Evolutionary conservation across 2,888 invertebrate species (phyloP), one percentile per base, ranked within the genome.

Genomic region (Acleris laterana): DNA sequence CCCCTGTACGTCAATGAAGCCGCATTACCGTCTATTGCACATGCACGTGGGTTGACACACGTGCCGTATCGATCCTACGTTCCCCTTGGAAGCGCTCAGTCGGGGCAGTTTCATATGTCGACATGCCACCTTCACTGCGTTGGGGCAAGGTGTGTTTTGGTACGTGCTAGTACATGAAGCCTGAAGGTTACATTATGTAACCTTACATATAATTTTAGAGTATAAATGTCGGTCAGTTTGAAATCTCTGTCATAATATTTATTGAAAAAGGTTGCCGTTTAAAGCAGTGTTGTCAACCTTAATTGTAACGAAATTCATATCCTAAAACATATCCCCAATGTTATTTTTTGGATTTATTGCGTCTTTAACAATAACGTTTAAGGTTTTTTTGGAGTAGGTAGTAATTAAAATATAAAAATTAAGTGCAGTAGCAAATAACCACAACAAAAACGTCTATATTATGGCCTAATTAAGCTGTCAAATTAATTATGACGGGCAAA

Each of bases 1-100:
- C 32, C 32, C 32, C 38, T 38, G 38, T 32, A 61, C 61, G 61
- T 63, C 59, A 68, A 55, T 44, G 61, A 70, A 70, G 70, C 70
- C 70, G 62, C 62, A 68, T 42, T 55, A 62, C 56, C 53, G 63
- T 19, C 13, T 28, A 32, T 13, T 69, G 68, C 63, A 68, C 46
- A 56, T 68, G 50, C 69, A 70, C 68, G 69, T 70, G 68, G 64
- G 66, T n/a, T 22, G 20, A 28, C 49, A 57, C 71, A 72, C 71
- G 71, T 72, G 69, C 42, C 50, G 55, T 69, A 71, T 70, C 52
- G 71, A 71, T 65, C 71, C 57, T 32, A 32, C 3, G 62, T 11
- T 42, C 55, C 53, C 60, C 53, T 58, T 38, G 38, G 38, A 38
- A 38, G 13, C 20, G 46, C 17, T n/a, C 46, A 17, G 46, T 17